phyloP scores from a whole-genome alignment of 2,888 invertebrate genomes.

The Amphipyra berbera region DNA sequence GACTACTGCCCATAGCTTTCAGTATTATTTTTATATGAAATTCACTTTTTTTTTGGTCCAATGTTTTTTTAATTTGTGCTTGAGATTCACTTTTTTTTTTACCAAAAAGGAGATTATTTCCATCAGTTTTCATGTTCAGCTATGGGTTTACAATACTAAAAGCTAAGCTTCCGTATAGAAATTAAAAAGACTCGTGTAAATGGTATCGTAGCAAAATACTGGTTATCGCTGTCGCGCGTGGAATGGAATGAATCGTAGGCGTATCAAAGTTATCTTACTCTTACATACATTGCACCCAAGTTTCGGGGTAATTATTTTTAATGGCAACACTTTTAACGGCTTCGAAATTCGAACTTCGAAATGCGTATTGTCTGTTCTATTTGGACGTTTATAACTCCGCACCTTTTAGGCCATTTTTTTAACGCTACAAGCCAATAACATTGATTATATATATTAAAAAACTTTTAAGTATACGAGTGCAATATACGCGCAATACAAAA shows the following conservation, averaged over 20 bases:
- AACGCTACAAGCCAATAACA: slow-evolving; percentile 57
- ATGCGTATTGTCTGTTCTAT: slow-evolving; percentile 35
- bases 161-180: slow-evolving; percentile 78
- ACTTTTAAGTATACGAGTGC: slow-evolving; percentile 37
- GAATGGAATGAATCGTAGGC: slow-evolving; percentile 83
- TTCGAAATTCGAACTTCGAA: slow-evolving; percentile 42
- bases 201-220: slow-evolving; percentile 84
- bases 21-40: slow-evolving; percentile 32
- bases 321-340: slow-evolving; percentile 54
- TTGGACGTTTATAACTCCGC: slow-evolving; percentile 56
- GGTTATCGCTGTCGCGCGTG: slow-evolving; percentile 68
- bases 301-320: slow-evolving; percentile 36
- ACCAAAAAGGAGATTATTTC: slow-evolving; percentile 3
- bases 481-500: slow-evolving; percentile 59
- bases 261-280: slow-evolving; percentile 72
- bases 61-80: slow-evolving; percentile 31
- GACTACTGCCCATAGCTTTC: slow-evolving; percentile 62
- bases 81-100: slow-evolving; percentile 41
- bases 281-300: slow-evolving; percentile 64
- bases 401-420: slow-evolving; percentile 58
- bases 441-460: slow-evolving; percentile 42
- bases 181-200: slow-evolving; percentile 76
- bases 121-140: slow-evolving; percentile 15
- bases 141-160: slow-evolving; percentile 67
- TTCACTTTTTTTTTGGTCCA: slow-evolving; percentile 27